phyloP scores from a whole-genome alignment of 2,113 vertebrate genomes.

The Aythya baeri region DNA sequence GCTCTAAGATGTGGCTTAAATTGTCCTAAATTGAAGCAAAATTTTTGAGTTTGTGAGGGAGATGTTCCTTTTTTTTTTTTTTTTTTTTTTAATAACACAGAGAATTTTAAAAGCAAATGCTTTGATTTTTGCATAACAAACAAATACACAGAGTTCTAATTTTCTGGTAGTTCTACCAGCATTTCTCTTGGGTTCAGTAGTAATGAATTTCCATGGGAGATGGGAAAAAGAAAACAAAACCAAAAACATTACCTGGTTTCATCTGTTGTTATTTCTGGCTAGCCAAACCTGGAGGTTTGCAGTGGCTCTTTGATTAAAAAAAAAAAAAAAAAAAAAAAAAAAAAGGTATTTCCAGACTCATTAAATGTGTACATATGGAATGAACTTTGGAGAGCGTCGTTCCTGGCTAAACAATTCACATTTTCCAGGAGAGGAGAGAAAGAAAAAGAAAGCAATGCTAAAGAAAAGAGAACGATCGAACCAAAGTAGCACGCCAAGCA shows the following conservation, averaged over 20 bases:
- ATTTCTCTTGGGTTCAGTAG: neutral
- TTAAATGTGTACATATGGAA: neutral
- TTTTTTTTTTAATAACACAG: neutral
- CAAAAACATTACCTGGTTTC: neutral
- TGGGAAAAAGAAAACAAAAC: neutral
- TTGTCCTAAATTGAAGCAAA: neutral
- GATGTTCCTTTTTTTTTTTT: neutral
- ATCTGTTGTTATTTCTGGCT: neutral
- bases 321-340: neutral
- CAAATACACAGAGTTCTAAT: neutral
- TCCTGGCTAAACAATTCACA: neutral
- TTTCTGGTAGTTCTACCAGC: neutral
- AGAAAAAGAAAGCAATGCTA: neutral
- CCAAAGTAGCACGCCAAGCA: neutral
- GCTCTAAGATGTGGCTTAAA: neutral
- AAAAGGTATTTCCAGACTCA: neutral
- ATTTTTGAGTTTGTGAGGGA: neutral
- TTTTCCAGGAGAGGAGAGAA: neutral
- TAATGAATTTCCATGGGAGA: neutral
- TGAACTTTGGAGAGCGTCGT: neutral
- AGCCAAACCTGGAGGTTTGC: neutral
- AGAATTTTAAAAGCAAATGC: neutral
- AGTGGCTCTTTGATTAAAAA: neutral
- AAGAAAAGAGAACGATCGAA: neutral
- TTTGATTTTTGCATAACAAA: neutral